Evolutionary conservation across 2,797 vertebrate genomes (phyloP), one percentile per base, ranked within the genome.

Genomic region (Coreius guichenoti): DNA sequence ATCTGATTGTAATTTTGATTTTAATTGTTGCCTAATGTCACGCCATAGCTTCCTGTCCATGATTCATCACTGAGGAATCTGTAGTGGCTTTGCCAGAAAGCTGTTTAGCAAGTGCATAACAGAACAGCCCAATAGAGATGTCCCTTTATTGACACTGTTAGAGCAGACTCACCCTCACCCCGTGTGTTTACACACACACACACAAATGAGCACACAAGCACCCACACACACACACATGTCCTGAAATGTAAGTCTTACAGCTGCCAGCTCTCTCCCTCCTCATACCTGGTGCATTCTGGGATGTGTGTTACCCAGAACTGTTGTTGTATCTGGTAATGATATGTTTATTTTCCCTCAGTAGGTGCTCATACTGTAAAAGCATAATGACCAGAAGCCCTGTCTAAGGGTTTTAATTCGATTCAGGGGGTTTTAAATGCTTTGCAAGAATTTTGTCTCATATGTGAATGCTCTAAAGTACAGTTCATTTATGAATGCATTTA

Each of bases 1-100:
- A 90, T 94, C 91, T 93, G 94, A 95, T 92, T 92, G 84, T 88
- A 86, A 93, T 94, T 95, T 93, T 87, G 88, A 78, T 92, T 89
- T 90, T 90, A 93, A 91, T 72, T 67, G 73, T 70, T 31, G 86
- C 72, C 81, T 92, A 92, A 93, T 72, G 0, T 95, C 92, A 92
- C 86, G 68, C 89, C 67, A 84, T 78, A 89, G 89, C 85, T 92
- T 91, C 86, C 89, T 87, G 87, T 94, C 89, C 81, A 77, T 0
- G 3, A 86, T 84, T 90, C 88, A 94, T 93, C 92, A 89, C 86
- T 78, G 90, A 90, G 88, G 92, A 95, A 91, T 89, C 90, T 90
- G 80, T 76, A 86, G 33, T 63, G 26, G 17, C 8, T 6, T 82
- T 87, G 86, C 87, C 89, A 93, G 85, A 90, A 89, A 87, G 31